phyloP scores from a whole-genome alignment of 92 coral and sea anemone species.

The Porites lobata region DNA sequence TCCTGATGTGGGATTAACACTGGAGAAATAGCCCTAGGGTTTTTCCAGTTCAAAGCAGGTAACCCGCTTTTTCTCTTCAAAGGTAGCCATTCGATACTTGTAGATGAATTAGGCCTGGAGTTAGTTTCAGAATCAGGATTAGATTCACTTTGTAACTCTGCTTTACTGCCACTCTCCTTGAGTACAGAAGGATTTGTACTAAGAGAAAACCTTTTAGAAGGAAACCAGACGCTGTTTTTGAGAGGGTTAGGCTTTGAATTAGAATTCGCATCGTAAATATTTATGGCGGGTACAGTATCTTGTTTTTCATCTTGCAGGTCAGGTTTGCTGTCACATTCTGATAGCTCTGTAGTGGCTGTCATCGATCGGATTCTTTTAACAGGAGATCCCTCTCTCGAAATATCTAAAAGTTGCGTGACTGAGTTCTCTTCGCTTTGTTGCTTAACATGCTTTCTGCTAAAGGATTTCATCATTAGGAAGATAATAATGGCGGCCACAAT shows the following conservation, averaged over 20 bases:
- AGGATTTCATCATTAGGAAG: constrained; percentile 26
- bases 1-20: constrained; percentile 2
- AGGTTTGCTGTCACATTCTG: background rate
- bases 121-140: background rate
- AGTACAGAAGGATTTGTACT: background rate
- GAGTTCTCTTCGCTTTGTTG: constrained; percentile 14
- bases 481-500: constrained; percentile 32
- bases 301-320: background rate
- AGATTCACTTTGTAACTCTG: background rate
- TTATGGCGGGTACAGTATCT: background rate
- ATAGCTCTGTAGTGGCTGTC: background rate
- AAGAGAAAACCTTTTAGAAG: background rate
- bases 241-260: constrained; percentile 11
- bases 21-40: constrained; percentile 25
- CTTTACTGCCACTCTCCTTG: background rate
- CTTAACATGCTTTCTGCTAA: constrained; percentile 22
- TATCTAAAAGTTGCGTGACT: constrained; percentile 1
- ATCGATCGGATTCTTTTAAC: background rate
- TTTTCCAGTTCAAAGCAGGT: background rate
- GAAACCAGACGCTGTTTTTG: background rate
- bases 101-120: constrained; percentile 9
- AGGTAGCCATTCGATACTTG: background rate
- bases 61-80: background rate
- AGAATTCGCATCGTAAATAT: background rate
- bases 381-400: constrained; percentile 1